phyloP scores from a whole-genome alignment of 2,888 invertebrate species.

The Gasteruption jaculator region DNA sequence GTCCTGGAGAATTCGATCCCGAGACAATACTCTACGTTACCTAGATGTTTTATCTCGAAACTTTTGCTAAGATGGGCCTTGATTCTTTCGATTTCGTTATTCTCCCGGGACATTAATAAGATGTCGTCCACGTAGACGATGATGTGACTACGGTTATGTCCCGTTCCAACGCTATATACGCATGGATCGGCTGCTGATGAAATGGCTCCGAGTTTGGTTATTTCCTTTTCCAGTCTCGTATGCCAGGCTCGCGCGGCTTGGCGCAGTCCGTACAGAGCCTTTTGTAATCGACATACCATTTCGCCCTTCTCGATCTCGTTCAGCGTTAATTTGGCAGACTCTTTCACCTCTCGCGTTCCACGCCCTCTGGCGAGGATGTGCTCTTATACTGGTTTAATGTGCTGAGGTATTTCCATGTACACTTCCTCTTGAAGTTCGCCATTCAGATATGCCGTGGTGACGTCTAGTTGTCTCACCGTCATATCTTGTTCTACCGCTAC shows the following conservation, averaged over 20 bases:
- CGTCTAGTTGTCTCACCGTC: constrained; percentile 25
- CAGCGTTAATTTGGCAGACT: constrained; percentile 12
- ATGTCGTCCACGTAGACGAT: constrained; percentile 15
- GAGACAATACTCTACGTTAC: too few relatives aligned
- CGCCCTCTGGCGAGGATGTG: constrained; percentile 4
- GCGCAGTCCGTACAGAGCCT: constrained; percentile 17
- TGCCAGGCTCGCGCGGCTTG: constrained; percentile 13
- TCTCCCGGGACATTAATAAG: too few relatives aligned
- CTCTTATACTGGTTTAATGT: constrained; percentile 8
- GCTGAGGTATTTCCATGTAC: constrained; percentile 23
- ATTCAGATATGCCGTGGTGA: constrained; percentile 28
- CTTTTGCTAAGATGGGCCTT: too few relatives aligned
- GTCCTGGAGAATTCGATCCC: too few relatives aligned
- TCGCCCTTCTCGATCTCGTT: constrained; percentile 7
- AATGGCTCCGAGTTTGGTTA: not conserved
- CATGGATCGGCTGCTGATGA: constrained; percentile 6
- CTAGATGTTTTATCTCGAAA: too few relatives aligned
- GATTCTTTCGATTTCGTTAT: too few relatives aligned
- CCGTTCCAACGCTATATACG: not conserved
- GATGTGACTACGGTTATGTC: constrained; percentile 2
- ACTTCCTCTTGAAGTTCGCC: constrained; percentile 19
- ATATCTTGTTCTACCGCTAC: constrained; percentile 20
- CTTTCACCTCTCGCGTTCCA: not conserved
- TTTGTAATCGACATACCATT: constrained; percentile 18
- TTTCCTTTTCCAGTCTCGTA: not conserved